Percentiles rank a stretch among this genome's conserved stretches.
Evolutionary conservation across 2,888 invertebrate species (phyloP).

Genomic region (Bombylius major): DNA sequence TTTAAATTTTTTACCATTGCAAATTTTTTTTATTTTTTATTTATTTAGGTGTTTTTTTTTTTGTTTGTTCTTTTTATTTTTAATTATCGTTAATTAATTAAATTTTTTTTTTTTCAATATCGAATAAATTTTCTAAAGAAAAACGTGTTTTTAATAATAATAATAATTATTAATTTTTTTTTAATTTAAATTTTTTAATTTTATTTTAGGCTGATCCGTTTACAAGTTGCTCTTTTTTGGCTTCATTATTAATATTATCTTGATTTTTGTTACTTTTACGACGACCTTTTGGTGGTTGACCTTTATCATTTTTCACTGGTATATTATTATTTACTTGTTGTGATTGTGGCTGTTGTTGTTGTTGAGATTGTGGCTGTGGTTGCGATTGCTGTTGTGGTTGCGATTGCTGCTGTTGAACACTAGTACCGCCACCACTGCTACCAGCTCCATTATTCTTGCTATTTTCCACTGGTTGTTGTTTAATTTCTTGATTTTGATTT

Average conservation of each 20-base stretch:
- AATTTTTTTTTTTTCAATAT: neutral
- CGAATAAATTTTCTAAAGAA: neutral
- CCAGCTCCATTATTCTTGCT: neutral
- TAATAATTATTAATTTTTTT: too few relatives aligned
- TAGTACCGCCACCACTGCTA: too few relatives aligned
- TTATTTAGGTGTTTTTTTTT: too few relatives aligned
- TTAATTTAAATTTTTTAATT: too few relatives aligned
- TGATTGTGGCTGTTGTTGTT: conserved; percentile 4
- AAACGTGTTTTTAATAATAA: neutral
- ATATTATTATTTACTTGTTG: conserved; percentile 20
- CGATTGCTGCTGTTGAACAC: neutral
- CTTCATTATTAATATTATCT: conserved; percentile 20
- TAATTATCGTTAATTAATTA: neutral
- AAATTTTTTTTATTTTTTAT: too few relatives aligned
- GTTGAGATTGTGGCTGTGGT: neutral
- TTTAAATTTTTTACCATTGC: too few relatives aligned
- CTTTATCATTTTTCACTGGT: conserved; percentile 19
- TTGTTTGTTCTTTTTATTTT: neutral
- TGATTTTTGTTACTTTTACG: conserved; percentile 12
- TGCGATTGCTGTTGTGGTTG: neutral
- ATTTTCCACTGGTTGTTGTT: conserved; percentile 4
- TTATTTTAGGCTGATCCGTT: conserved; percentile 21
- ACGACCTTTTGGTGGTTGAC: conserved; percentile 12
- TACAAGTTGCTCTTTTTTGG: conserved; percentile 33
- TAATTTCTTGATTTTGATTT: conserved; percentile 28